A percentile compares a stretch with the other conserved stretches of the same genome.
Evolutionary conservation across 2,797 vertebrate genomes (phyloP).

Genomic region (Huso huso): DNA sequence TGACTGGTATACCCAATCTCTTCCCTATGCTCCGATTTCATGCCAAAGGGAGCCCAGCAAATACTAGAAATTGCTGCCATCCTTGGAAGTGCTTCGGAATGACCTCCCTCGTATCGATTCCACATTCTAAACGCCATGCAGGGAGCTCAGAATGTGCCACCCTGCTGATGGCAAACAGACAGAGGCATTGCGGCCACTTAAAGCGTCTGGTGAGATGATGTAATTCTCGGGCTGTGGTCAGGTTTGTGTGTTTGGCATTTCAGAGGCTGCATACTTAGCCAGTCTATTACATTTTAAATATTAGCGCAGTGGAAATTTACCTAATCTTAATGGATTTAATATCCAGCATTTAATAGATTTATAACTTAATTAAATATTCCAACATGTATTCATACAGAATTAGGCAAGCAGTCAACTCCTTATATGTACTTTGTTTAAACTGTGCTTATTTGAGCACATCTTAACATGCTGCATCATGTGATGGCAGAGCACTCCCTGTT

Average conservation of each 20-base stretch:
- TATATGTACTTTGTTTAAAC: no score
- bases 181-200: not conserved
- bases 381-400: no score
- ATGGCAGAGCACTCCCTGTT: no score
- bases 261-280: no score
- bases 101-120: not conserved
- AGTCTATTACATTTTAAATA: not conserved
- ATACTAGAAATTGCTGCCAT: not conserved
- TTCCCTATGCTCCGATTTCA: not conserved
- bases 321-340: no score
- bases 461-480: no score
- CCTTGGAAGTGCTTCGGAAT: not conserved
- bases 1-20: not conserved
- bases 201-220: not conserved
- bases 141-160: slow-evolving; percentile 4
- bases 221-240: not conserved
- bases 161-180: not conserved
- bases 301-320: not conserved
- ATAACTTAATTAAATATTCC: no score
- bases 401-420: no score
- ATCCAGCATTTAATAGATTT: no score
- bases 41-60: not conserved
- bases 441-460: no score
- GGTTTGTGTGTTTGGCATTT: not conserved
- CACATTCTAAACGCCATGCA: not conserved